Evolutionary conservation across 2,888 invertebrate genomes (phyloP), one percentile per base, ranked within the genome.

Genomic region (Acanthococcus lagerstroemiae): DNA sequence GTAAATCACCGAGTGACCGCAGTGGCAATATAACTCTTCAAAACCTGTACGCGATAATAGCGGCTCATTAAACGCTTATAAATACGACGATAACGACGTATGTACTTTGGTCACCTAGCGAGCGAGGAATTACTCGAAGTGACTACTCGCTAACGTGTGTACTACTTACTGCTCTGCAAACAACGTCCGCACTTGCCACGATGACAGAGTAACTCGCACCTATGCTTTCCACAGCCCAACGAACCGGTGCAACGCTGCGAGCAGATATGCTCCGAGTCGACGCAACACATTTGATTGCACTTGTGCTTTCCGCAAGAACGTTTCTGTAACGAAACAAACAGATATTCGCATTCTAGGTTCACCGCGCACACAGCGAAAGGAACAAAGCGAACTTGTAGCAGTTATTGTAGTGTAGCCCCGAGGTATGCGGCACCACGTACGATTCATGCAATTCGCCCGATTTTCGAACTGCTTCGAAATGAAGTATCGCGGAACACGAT

Each of bases 21-120:
- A 97, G 74, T 88, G 88, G 76, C 97, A 97, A 21, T 83, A 83
- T 58, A 96, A 78, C 78, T 97, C 96, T 61, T 91, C 89, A 78
- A 95, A 95, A 73, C 80, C 80, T 80, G 50, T 5, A 67, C 45
- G 4, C 7, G 19, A 50, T n/a, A n/a, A n/a, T n/a, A n/a, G n/a
- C n/a, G n/a, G n/a, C n/a, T n/a, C n/a, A n/a, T n/a, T n/a, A 94
- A 73, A 17, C 25, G n/a, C 15, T 27, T 19, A 19, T 6, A 5
- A 52, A 15, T 58, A n/a, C 26, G 24, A 26, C 22, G 22, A 27
- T 3, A 30, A 7, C 45, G 3, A 44, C 21, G 44, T 22, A 15
- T 7, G n/a, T 9, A 21, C 15, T 4, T 37, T 4, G 3, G 30
- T n/a, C n/a, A n/a, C n/a, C n/a, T n/a, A n/a, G n/a, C 15, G 50